A percentile compares a stretch with the other conserved stretches of the same genome.
These are phyloP conservation scores for Papilio polytes DNA, from an alignment of 1,140 invertebrate genomes.

Conservation along the genomic window DNA sequence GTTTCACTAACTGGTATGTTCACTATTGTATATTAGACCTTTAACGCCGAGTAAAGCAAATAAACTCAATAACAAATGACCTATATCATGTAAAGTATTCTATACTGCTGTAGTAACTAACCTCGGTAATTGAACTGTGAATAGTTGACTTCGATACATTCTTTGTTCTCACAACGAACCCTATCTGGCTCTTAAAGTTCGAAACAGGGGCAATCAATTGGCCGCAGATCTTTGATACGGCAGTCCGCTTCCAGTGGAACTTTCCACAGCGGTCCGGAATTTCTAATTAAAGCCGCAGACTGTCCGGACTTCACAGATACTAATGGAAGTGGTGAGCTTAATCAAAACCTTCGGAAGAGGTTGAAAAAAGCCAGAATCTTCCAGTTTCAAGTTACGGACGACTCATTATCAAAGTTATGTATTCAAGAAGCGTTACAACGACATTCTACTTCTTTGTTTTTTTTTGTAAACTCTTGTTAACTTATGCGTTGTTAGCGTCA, in stretches of 20 bases:
- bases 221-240: conserved; percentile 26
- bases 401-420: conserved; percentile 13
- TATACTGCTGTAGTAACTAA: neutral
- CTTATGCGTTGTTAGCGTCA: neutral
- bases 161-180: conserved; percentile 1
- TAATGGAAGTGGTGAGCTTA: conserved; percentile 30
- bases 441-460: conserved; percentile 3
- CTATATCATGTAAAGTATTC: neutral
- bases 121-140: neutral
- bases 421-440: neutral
- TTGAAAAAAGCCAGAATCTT: neutral
- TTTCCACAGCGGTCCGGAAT: conserved; percentile 47
- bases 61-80: neutral
- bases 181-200: conserved; percentile 31
- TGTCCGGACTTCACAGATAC: conserved; percentile 35
- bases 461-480: neutral
- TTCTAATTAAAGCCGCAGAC: conserved; percentile 50
- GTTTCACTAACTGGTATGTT: no score
- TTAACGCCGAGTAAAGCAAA: neutral
- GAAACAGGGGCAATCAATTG: conserved; percentile 46
- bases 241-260: conserved; percentile 18
- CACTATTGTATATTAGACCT: no score
- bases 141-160: conserved; percentile 26
- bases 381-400: neutral
- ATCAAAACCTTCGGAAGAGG: conserved; percentile 19